Conservation (phyloP, 2,888 invertebrate genomes). For the Magallana nippona region DNA sequence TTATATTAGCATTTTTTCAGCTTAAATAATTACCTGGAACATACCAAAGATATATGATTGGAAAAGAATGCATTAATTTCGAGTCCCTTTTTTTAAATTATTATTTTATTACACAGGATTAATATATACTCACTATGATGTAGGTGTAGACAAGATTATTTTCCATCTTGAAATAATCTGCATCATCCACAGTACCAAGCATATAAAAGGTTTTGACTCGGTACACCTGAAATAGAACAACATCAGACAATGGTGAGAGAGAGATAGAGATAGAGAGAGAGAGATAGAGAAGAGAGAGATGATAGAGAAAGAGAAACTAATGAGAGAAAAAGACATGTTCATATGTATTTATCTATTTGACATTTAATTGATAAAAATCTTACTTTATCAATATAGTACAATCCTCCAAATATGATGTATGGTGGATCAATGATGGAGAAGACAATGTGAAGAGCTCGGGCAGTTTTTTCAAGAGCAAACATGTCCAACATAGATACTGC, state of each 20-base stretch:
- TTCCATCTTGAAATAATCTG: conserved; percentile 72
- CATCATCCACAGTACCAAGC: conserved; percentile 48
- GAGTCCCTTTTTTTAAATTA: no score
- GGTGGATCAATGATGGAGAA: conserved; percentile 89
- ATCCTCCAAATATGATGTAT: conserved; percentile 90
- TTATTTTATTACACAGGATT: neutral
- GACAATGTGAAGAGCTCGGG: conserved; percentile 86
- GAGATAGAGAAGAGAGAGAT: no score
- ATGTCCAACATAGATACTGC: conserved; percentile 87
- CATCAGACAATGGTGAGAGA: neutral
- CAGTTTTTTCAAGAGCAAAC: conserved; percentile 75
- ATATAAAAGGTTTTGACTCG: conserved; percentile 46
- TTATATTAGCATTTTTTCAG: no score
- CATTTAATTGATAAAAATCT: neutral
- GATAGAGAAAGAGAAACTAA: no score
- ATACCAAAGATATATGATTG: no score
- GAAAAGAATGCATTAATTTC: no score
- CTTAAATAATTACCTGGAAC: no score
- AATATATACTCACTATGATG: conserved; percentile 63
- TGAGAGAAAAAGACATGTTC: neutral
- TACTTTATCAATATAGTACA: conserved; percentile 86
- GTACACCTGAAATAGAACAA: conserved; percentile 61
- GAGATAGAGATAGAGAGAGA: neutral
- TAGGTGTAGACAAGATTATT: conserved; percentile 66
- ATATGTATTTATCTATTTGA: no score